Evolutionary conservation across 2,113 vertebrate genomes (phyloP).

Genomic region (Tragelaphus scriptus): DNA sequence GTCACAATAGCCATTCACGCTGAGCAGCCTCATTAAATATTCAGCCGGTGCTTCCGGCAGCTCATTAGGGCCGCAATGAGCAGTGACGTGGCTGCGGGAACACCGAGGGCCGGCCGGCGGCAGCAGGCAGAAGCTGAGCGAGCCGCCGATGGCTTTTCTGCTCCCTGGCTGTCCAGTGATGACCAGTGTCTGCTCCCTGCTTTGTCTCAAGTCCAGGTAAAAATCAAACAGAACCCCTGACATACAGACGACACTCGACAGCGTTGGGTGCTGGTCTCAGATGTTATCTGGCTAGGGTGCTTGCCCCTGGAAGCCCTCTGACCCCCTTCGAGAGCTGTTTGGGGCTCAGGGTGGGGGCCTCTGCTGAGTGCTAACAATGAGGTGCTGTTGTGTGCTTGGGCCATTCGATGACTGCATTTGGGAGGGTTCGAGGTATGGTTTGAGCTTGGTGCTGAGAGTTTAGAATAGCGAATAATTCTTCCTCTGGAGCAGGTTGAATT

Average conservation of each 20-base stretch:
- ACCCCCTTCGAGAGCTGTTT: conserved; percentile 54
- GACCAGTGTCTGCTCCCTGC: conserved; percentile 89
- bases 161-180: conserved; percentile 83
- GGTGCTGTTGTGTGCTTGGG: conserved; percentile 25
- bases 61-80: conserved; percentile 85
- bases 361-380: background rate
- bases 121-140: conserved; percentile 79
- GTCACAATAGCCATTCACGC: conserved; percentile 83
- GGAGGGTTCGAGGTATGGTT: conserved; percentile 30
- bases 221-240: background rate
- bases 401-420: background rate
- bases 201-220: conserved; percentile 93
- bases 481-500: background rate
- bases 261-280: background rate
- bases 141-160: conserved; percentile 77
- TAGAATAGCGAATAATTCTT: background rate
- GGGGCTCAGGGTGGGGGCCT: conserved; percentile 60
- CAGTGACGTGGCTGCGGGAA: conserved; percentile 81
- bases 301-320: background rate
- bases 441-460: conserved; percentile 27
- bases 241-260: background rate
- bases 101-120: conserved; percentile 79
- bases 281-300: background rate
- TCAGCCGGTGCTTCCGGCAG: conserved; percentile 85
- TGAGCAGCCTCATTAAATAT: conserved; percentile 87